These are phyloP conservation scores for Cassiopea andromeda DNA, from an alignment of 30 jellyfish, hydroid and myxozoan species.

Conservation along the genomic window DNA sequence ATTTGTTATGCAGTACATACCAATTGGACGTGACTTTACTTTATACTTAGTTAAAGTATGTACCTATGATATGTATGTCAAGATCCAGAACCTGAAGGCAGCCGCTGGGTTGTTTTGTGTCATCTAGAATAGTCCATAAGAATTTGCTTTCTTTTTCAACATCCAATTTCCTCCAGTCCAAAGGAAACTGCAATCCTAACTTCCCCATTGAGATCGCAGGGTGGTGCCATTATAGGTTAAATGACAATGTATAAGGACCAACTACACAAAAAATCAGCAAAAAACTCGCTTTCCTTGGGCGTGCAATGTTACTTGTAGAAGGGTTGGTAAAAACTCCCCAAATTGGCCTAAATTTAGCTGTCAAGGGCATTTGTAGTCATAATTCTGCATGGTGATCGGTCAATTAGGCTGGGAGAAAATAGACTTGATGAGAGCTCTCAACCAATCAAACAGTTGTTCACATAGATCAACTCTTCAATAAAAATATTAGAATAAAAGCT, in stretches of 20 bases:
- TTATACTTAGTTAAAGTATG: too few relatives aligned
- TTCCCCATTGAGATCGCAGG: slow-evolving; percentile 18
- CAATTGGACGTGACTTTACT: too few relatives aligned
- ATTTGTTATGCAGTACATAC: too few relatives aligned
- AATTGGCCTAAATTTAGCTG: slow-evolving; percentile 21
- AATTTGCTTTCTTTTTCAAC: neutral
- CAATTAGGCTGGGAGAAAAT: slow-evolving; percentile 21
- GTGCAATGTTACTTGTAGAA: slow-evolving; percentile 14
- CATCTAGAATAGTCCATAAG: neutral
- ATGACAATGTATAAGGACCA: slow-evolving; percentile 14
- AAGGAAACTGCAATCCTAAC: neutral
- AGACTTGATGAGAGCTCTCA: slow-evolving; percentile 19
- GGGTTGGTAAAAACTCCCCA: neutral
- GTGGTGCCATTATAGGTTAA: slow-evolving; percentile 38
- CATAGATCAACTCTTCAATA: too few relatives aligned
- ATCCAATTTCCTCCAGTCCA: neutral
- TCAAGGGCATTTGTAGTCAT: neutral
- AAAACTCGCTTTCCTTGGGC: slow-evolving; percentile 5
- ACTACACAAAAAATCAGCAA: slow-evolving; percentile 9
- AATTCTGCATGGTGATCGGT: slow-evolving; percentile 24
- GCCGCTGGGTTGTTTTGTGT: too few relatives aligned
- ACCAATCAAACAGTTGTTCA: slow-evolving; percentile 1
- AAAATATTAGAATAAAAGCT: too few relatives aligned
- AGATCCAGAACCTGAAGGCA: too few relatives aligned
- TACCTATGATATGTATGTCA: too few relatives aligned